Base-by-base conservation (phyloP, 2,888 invertebrate species). In the Lasioglossum malachurum region DNA sequence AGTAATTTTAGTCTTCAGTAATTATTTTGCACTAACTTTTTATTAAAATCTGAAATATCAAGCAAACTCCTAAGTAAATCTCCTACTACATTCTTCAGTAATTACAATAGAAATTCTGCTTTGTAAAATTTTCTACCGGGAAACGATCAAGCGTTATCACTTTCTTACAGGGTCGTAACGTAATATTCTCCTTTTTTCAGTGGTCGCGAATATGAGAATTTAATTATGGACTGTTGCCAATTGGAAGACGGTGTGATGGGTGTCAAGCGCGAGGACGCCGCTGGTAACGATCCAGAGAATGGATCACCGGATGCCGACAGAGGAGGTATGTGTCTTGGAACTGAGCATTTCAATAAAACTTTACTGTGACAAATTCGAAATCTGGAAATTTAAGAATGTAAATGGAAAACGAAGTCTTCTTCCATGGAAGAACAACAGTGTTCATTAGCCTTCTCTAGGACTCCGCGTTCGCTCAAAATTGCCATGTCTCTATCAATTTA, bases 191-290 rank as follows among this genome's bases (percentile, higher is more conserved):
- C 2, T 71, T 81, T 85, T 82, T 84, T 88, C 96, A 98, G 98
- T 95, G 98, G 98, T 49, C 97, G 98, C 78, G 99, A 99, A 95
- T 98, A 98, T 93, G 98, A 98, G 92, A 98, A 98, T 94, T 97
- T 98, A 78, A 98, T 99, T 75, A 97, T 99, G 97, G 99, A 99
- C 95, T 98, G 98, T 95, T 98, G 98, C 95, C 99, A 99, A 96
- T 95, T 98, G 94, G 98, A 98, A 95, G 98, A 98, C 92, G 97
- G 97, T 92, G 97, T 97, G 53, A 97, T 97, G 94, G 97, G 97
- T 89, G 98, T 98, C 44, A 98, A 98, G 94, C 96, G 98, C 87
- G 98, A 98, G 96, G 98, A 98, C 94, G 96, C 97, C 0, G 95
- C 96, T 87, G 96, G 96, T 0, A 97, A 98, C 89, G 98, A 98